These are phyloP conservation scores for Acleris emargana DNA, from an alignment of 2,888 invertebrate genomes.

Conservation along the genomic window DNA sequence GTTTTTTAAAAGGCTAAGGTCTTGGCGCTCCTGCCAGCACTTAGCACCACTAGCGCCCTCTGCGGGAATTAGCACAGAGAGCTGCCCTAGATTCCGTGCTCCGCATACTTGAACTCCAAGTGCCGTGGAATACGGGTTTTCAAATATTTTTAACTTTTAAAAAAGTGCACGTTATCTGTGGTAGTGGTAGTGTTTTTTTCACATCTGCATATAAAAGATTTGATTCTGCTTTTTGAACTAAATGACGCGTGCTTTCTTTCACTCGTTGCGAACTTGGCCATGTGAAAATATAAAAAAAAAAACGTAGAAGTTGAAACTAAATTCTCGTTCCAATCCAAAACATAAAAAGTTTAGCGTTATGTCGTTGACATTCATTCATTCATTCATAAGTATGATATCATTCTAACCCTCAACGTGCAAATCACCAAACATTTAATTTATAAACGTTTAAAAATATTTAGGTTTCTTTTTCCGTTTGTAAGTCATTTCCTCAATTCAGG, in stretches of 20 bases:
- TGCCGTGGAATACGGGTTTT: constrained; percentile 1
- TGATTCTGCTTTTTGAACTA: too few relatives aligned
- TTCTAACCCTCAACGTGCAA: too few relatives aligned
- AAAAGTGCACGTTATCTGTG: not conserved
- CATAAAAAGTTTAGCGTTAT: too few relatives aligned
- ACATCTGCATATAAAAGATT: not conserved
- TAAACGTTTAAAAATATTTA: too few relatives aligned
- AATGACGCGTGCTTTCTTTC: too few relatives aligned
- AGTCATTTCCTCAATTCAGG: constrained; percentile 7
- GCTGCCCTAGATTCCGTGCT: constrained; percentile 20
- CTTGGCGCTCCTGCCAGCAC: constrained; percentile 12
- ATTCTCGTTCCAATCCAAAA: too few relatives aligned
- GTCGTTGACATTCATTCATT: too few relatives aligned
- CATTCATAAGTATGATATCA: too few relatives aligned
- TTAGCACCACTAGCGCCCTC: constrained; percentile 10
- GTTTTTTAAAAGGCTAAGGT: constrained; percentile 22
- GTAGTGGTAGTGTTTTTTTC: not conserved
- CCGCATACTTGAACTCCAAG: constrained; percentile 17
- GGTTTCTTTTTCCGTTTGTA: not conserved
- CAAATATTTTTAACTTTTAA: constrained; percentile 18
- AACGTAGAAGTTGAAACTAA: too few relatives aligned
- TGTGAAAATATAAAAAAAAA: too few relatives aligned
- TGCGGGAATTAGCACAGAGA: constrained; percentile 17
- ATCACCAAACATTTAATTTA: too few relatives aligned
- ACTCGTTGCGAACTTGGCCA: too few relatives aligned